Evolutionary conservation across 2,888 invertebrate species (phyloP), one percentile per base, ranked within the genome.

Genomic region (Tholera decimalis): DNA sequence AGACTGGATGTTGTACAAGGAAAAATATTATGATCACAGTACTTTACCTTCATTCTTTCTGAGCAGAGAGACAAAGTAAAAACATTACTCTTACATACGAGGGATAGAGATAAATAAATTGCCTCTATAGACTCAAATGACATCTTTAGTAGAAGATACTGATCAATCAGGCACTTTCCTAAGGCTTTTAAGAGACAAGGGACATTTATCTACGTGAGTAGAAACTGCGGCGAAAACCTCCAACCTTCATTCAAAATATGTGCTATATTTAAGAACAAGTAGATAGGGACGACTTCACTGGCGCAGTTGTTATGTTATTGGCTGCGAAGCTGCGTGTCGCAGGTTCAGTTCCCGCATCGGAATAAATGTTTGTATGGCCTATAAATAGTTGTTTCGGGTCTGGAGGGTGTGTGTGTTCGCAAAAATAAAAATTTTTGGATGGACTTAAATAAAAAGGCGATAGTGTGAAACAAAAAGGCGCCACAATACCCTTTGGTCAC

Each of bases 121-220:
- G 33, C 58, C 22, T 24, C 1, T 18, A 22, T 33, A 20, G 3
- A 44, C 18, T 9, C 28, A 39, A 35, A 41, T 58, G 35, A 28
- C 68, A 58, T 30, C 33, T 44, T 47, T 43, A 41, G 13, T 35
- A 35, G 11, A 26, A 62, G 26, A 69, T 35, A 33, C 28, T 35
- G 47, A 66, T 66, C 37, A 67, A 56, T 67, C 47, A 49, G 22
- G 33, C 58, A 55, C 35, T 67, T 26, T 35, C 22, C 11, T 20
- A 24, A 51, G 37, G 67, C 56, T 65, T 56, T 39, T 46, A 39
- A 39, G 35, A 47, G 26, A 66, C 69, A 49, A 58, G n/a, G n/a
- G 15, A 28, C 3, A 56, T 64, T 67, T 67, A 9, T 56, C 43
- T 35, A 8, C 20, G n/a, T 43, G 13, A 22, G 30, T 33, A 15